Base-by-base conservation (phyloP, 2,113 vertebrate genomes). In the Nerophis ophidion region DNA sequence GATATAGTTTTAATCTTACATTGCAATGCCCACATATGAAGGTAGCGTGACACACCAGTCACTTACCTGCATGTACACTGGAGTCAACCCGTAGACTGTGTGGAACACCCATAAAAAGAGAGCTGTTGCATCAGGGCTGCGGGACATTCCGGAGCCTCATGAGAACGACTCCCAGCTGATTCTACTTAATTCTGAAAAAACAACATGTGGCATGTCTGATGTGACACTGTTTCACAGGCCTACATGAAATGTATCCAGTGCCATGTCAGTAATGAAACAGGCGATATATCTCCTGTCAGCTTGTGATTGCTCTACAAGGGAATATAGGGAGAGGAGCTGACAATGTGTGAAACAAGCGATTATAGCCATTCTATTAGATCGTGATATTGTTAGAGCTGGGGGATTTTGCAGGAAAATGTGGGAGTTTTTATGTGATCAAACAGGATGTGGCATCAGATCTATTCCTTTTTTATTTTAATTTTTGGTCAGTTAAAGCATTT, bases 101-200 rank as follows among this genome's bases (percentile, higher is more conserved):
- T 15, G 4, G 8, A 42, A 56, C 13, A 38, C 65, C 68, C 64
- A 49, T 64, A 62, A 79, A 63, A 44, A 46, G 58, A 75, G 58
- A 75, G 46, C 42, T 16, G 53, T 54, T 56, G 4, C 67, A 64
- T 65, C 61, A 63, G 68, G 44, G 66, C 49, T 59, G 52, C 59
- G 26, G 62, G 58, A 65, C 57, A 26, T 61, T 67, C 72, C 46
- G 45, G 46, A 73, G 71, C 60, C 64, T 62, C 56, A 50, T 49
- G 61, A 72, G 53, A 64, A 71, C 69, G 74, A 72, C 73, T 71
- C 67, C 61, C 66, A 76, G 75, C 76, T 81, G 77, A 84, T 78
- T 83, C 69, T 64, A 63, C 53, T 82, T 83, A 78, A 81, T 78
- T 55, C 66, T 64, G 74, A 47, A 69, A 73, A 75, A 81, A 77